Percentiles rank a stretch among this genome's conserved stretches.
Evolutionary conservation across 2,113 vertebrate species (phyloP).

Genomic region (Salvator merianae): DNA sequence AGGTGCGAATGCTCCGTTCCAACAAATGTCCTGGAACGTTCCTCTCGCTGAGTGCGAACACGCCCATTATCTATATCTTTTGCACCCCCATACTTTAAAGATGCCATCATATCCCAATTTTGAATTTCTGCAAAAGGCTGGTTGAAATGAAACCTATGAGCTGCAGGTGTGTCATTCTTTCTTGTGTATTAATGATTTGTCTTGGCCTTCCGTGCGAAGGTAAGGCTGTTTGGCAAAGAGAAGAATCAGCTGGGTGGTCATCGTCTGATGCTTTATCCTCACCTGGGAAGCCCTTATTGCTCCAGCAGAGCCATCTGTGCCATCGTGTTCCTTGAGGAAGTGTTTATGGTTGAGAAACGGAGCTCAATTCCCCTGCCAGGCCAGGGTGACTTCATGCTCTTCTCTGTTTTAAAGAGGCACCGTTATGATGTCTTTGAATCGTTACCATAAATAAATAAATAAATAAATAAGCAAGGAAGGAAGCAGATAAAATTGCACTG

Average conservation of each 20-base stretch:
- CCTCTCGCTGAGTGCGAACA: no score
- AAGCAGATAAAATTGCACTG: neutral
- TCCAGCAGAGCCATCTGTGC: neutral
- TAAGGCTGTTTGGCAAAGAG: neutral
- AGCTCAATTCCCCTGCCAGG: neutral
- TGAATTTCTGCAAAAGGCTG: neutral
- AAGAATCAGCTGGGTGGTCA: constrained; percentile 6
- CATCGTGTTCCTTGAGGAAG: neutral
- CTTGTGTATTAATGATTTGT: constrained; percentile 8
- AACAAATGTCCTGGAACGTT: no score
- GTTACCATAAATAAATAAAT: neutral
- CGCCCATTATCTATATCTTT: no score
- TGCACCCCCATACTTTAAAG: no score
- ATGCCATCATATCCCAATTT: fast-evolving
- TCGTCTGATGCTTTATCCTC: constrained; percentile 21
- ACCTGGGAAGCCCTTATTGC: neutral
- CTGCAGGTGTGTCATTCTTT: neutral
- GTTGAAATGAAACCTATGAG: neutral
- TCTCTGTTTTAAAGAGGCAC: neutral
- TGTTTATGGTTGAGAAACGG: neutral
- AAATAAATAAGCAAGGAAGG: no score
- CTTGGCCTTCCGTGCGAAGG: neutral
- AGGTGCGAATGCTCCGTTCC: no score
- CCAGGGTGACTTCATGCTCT: neutral
- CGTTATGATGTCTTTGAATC: neutral